Evolutionary conservation across 2,888 invertebrate species (phyloP).

Genomic region (Dastarcus helophoroides): DNA sequence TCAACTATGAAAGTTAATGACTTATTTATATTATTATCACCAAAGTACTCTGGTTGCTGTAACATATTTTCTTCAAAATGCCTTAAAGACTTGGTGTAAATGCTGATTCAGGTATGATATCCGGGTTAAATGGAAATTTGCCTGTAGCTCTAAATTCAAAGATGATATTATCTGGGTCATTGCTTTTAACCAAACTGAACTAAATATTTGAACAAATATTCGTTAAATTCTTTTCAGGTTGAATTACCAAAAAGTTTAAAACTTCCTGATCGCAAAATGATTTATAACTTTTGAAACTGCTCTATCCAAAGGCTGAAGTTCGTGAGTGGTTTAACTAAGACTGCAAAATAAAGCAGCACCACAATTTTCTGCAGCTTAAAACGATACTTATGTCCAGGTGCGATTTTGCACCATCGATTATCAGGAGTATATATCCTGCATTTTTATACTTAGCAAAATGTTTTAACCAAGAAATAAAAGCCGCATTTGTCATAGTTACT

Average conservation of each 20-base stretch:
- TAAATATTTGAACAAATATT: slow-evolving; percentile 10
- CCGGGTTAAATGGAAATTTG: slow-evolving; percentile 19
- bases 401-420: slow-evolving; percentile 15
- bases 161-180: slow-evolving; percentile 16
- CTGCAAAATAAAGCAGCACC: slow-evolving; percentile 5
- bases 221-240: slow-evolving; percentile 5
- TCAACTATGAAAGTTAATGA: slow-evolving; percentile 3
- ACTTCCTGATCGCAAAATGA: slow-evolving; percentile 17
- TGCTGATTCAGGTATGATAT: slow-evolving; percentile 17
- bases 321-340: slow-evolving; percentile 17
- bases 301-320: slow-evolving; percentile 17
- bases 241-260: slow-evolving; percentile 6
- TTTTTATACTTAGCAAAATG: slow-evolving; percentile 3
- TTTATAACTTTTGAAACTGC: slow-evolving; percentile 16
- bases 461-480: slow-evolving; percentile 2
- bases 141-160: slow-evolving; percentile 18
- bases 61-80: slow-evolving; percentile 6
- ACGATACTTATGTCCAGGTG: slow-evolving; percentile 17
- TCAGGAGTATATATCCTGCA: slow-evolving; percentile 2
- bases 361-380: slow-evolving; percentile 15
- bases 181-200: slow-evolving; percentile 18
- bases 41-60: slow-evolving; percentile 2
- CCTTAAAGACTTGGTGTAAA: slow-evolving; percentile 14
- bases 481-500: slow-evolving; percentile 1
- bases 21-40: slow-evolving; percentile 5